Base-by-base conservation (phyloP, 2,888 invertebrate genomes). In the Drosophila putrida region DNA sequence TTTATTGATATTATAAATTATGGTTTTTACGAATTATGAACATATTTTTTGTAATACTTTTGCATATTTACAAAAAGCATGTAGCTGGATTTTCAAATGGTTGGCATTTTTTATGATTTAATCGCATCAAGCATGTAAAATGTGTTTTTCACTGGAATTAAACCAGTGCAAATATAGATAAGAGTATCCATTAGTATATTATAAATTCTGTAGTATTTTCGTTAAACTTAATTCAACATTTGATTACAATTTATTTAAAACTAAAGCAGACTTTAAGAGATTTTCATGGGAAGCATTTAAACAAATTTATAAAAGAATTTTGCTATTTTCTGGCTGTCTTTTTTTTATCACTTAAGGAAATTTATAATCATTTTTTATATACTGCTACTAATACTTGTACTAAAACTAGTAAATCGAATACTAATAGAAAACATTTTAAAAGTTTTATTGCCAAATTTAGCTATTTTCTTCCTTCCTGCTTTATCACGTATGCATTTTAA, bases 1-100 rank as follows among this genome's bases (percentile, higher is more conserved):
- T 71, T 85, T 82, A 82, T 88, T 88, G 69, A 67, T 88, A 70
- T 88, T 79, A 85, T 80, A 86, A 83, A 85, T 88, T 82, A 83
- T 69, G 72, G 70, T 65, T 87, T 80, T 65, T 49, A 54, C 63
- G 54, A 76, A 77, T 74, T 72, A 79, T 74, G 47, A 67, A 73
- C 39, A 50, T 41, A 54, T 33, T 27, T 39, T 13, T 8, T 31
- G 28, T 28, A 11, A 13, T 28, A n/a, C 9, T 31, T 13, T 43
- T 39, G 33, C 47, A 54, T 64, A 44, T 58, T 61, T 69, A 50
- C 67, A 60, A 39, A 58, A 60, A 39, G n/a, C 63, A 58, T 2
- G 11, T 31, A 57, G 44, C 43, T 63, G 49, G 20, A 53, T 36
- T 54, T 58, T 58, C 49, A 61, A 61, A 62, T 67, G 57, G 27